phyloP scores from a whole-genome alignment of 2,888 invertebrate species.

The Lacanobia oleracea region DNA sequence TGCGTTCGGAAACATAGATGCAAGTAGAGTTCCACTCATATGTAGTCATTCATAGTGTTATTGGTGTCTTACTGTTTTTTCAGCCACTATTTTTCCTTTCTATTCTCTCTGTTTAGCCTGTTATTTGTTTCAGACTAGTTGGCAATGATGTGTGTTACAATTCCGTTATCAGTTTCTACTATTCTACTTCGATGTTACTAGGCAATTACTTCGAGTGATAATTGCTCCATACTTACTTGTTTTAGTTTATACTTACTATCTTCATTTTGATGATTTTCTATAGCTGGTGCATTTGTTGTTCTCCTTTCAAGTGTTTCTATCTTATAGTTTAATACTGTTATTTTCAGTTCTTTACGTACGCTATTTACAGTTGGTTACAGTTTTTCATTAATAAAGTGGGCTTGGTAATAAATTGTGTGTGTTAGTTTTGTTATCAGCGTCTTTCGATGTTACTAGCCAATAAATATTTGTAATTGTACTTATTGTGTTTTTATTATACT shows the following conservation, averaged over 20 bases:
- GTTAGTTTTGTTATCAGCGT: constrained; percentile 9
- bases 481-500: constrained; percentile 18
- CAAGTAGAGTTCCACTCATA: too few relatives aligned
- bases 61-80: not conserved
- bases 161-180: constrained; percentile 1
- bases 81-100: constrained; percentile 9
- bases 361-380: too few relatives aligned
- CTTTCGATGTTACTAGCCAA: constrained; percentile 13
- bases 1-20: too few relatives aligned
- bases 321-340: not conserved
- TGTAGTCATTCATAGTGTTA: too few relatives aligned
- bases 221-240: constrained; percentile 3
- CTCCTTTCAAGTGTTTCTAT: constrained; percentile 8
- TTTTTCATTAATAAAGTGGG: not conserved
- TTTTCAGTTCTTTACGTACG: not conserved
- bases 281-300: not conserved
- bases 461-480: not conserved
- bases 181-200: not conserved
- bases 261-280: not conserved
- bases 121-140: not conserved
- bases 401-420: constrained; percentile 5
- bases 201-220: not conserved
- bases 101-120: not conserved
- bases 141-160: constrained; percentile 7
- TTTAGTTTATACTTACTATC: not conserved